These are phyloP conservation scores for Pogoniulus pusillus DNA, from an alignment of 2,797 vertebrate genomes.

Conservation along the genomic window DNA sequence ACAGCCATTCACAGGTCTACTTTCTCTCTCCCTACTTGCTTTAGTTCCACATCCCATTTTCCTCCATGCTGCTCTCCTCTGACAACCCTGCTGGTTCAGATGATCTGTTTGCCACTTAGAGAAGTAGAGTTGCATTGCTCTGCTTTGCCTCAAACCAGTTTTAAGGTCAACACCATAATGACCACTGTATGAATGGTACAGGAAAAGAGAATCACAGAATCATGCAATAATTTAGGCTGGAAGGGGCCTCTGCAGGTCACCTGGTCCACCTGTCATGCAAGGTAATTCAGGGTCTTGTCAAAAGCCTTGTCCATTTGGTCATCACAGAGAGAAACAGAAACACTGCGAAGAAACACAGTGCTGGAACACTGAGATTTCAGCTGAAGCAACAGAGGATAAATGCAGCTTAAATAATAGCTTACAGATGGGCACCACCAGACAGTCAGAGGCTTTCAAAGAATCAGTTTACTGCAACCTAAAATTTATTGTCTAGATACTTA, in stretches of 20 bases:
- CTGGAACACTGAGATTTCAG: neutral
- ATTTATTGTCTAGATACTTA: conserved; percentile 16
- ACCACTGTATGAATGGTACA: neutral
- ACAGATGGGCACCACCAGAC: neutral
- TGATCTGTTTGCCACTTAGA: neutral
- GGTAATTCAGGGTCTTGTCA: neutral
- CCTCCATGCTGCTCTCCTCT: neutral
- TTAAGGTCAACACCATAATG: neutral
- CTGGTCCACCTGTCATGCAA: too few species aligned
- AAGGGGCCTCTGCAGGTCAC: too few species aligned
- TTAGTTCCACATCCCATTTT: neutral
- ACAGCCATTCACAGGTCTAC: neutral
- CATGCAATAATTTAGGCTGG: too few species aligned
- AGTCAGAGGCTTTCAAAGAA: conserved; percentile 19
- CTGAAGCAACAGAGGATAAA: neutral
- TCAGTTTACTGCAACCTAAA: neutral
- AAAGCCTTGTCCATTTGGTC: neutral
- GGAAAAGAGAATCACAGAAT: neutral
- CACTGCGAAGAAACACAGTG: neutral
- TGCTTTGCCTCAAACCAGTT: neutral
- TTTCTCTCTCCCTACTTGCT: neutral
- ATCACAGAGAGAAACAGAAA: neutral
- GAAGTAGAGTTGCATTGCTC: neutral
- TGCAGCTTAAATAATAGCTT: neutral
- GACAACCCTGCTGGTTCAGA: neutral